These are phyloP conservation scores for Meriones psammophilus DNA, from an alignment of 2,797 vertebrate genomes.

Conservation along the genomic window DNA sequence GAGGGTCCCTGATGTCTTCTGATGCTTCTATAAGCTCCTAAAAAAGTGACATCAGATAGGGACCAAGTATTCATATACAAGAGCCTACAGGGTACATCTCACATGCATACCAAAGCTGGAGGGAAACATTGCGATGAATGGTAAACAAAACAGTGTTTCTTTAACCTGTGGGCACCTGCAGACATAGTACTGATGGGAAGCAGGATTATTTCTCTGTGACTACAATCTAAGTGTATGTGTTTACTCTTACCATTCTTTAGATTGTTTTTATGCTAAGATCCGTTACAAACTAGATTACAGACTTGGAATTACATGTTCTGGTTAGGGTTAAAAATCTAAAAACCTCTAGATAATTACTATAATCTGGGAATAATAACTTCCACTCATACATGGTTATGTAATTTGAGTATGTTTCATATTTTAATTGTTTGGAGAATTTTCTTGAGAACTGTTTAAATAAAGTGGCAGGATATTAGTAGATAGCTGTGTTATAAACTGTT, in stretches of 20 bases:
- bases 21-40: background rate
- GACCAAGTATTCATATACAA: background rate
- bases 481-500: background rate
- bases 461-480: background rate
- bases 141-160: background rate
- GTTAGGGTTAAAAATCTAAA: constrained; percentile 36
- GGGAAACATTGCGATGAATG: background rate
- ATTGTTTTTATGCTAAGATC: constrained; percentile 11
- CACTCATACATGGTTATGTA: background rate
- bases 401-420: background rate
- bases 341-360: constrained; percentile 23
- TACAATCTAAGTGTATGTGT: background rate
- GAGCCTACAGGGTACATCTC: too few species aligned
- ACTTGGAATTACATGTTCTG: background rate
- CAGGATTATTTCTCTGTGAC: constrained; percentile 21
- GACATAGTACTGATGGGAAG: background rate
- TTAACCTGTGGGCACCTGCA: background rate
- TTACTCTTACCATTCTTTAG: constrained; percentile 8
- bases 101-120: background rate
- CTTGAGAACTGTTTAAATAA: constrained; percentile 19
- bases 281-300: background rate
- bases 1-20: background rate
- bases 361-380: constrained; percentile 31
- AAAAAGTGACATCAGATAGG: background rate
- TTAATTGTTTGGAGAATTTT: background rate